Conservation (phyloP, 2,113 vertebrate genomes). For the Etheostoma cragini region DNA sequence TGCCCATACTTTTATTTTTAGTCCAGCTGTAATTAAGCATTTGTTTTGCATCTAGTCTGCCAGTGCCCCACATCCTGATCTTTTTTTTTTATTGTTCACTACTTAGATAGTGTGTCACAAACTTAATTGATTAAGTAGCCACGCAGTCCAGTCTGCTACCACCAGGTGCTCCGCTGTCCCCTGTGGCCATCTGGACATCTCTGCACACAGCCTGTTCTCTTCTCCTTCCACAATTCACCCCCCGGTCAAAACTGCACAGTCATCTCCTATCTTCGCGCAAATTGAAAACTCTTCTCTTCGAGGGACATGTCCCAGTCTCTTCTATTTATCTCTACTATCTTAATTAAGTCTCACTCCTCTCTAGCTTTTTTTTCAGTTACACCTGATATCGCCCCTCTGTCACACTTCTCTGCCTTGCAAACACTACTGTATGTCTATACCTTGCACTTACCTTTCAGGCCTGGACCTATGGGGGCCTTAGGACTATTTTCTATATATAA, state of each 20-base stretch:
- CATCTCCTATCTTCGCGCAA: slow-evolving; percentile 29
- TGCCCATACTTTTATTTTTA: neutral
- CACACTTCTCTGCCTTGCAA: slow-evolving; percentile 2
- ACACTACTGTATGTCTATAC: slow-evolving; percentile 15
- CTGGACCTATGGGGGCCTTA: neutral
- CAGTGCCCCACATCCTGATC: neutral
- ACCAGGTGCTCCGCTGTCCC: slow-evolving; percentile 11
- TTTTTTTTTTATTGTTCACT: neutral
- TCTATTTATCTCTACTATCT: slow-evolving; percentile 51
- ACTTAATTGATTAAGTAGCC: neutral
- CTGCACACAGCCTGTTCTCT: neutral
- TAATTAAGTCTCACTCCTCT: slow-evolving; percentile 47
- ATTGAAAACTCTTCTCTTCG: slow-evolving; percentile 52
- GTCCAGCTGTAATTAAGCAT: neutral
- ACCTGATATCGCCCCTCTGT: slow-evolving; percentile 26
- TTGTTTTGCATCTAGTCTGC: neutral
- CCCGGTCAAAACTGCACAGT: slow-evolving; percentile 32
- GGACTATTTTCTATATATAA: neutral
- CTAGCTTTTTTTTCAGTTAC: slow-evolving; percentile 26
- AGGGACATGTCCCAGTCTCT: slow-evolving; percentile 9
- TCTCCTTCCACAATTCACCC: slow-evolving; percentile 19
- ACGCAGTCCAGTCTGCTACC: neutral
- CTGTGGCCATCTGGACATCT: slow-evolving; percentile 32
- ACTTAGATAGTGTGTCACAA: neutral
- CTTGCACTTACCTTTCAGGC: slow-evolving; percentile 5